phyloP scores from a whole-genome alignment of 2,888 invertebrate species.

The Dexiosoma caninum region DNA sequence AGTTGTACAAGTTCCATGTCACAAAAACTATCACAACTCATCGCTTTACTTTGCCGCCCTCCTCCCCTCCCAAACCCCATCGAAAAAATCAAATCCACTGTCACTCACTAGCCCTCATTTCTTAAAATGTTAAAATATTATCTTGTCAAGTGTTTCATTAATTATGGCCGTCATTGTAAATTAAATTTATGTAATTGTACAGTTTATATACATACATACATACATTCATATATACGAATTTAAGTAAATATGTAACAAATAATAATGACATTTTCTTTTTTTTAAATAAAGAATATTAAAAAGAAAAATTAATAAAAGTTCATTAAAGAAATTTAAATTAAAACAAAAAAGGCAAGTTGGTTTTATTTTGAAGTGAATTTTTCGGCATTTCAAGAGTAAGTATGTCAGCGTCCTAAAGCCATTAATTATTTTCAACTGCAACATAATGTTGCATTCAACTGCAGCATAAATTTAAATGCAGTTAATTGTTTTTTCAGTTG shows the following conservation, averaged over 20 bases:
- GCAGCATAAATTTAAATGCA: neutral
- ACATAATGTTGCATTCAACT: conserved; percentile 1
- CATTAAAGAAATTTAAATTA: conserved; percentile 46
- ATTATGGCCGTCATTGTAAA: conserved; percentile 55
- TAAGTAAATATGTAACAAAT: conserved; percentile 57
- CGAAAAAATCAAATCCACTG: no score
- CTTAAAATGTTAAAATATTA: conserved; percentile 27
- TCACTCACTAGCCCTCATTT: neutral
- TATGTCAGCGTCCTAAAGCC: conserved; percentile 7
- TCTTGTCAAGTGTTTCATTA: conserved; percentile 57
- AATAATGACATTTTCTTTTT: conserved; percentile 43
- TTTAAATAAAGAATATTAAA: conserved; percentile 42
- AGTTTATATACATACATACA: conserved; percentile 54
- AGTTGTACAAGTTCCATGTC: conserved; percentile 17
- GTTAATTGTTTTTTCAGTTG: neutral
- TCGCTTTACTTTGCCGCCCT: neutral
- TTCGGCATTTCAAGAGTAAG: conserved; percentile 18
- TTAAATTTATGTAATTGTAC: conserved; percentile 56
- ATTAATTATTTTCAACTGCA: conserved; percentile 36
- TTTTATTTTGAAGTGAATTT: conserved; percentile 20
- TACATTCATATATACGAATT: conserved; percentile 53
- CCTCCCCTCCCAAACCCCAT: no score
- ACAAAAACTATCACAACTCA: neutral
- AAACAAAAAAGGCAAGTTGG: conserved; percentile 28
- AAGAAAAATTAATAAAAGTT: conserved; percentile 37